Percentiles rank a stretch among this genome's conserved stretches.
These are phyloP conservation scores for Lepidocyrtinus sp. DNA, from an alignment of 2,888 invertebrate genomes.

Conservation along the genomic window DNA sequence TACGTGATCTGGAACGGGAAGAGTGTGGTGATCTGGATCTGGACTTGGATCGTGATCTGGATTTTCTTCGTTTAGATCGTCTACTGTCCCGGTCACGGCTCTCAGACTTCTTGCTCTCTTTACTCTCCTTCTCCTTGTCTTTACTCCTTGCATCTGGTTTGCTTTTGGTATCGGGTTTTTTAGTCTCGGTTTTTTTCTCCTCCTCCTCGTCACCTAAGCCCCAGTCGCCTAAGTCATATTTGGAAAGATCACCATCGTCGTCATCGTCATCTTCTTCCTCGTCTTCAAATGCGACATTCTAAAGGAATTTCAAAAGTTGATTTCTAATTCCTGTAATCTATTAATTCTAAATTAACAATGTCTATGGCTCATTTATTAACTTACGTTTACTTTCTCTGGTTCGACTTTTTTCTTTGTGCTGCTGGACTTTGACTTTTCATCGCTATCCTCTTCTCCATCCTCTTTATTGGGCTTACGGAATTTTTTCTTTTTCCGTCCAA, in stretches of 20 bases:
- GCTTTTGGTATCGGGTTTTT: too few relatives aligned
- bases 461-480: slow-evolving; percentile 71
- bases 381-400: slow-evolving; percentile 40
- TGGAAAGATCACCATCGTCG: slow-evolving; percentile 81
- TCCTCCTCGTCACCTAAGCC: slow-evolving; percentile 78
- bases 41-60: slow-evolving; percentile 48
- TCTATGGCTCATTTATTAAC: not conserved
- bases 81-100: slow-evolving; percentile 38
- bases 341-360: not conserved
- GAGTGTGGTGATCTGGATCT: slow-evolving; percentile 30
- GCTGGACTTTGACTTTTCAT: slow-evolving; percentile 40
- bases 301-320: too few relatives aligned
- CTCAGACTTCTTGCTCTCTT: slow-evolving; percentile 48
- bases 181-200: too few relatives aligned
- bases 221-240: slow-evolving; percentile 82
- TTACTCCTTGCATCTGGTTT: too few relatives aligned
- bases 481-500: slow-evolving; percentile 75
- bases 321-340: too few relatives aligned
- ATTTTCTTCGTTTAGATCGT: slow-evolving; percentile 36
- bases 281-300: too few relatives aligned
- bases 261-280: slow-evolving; percentile 71
- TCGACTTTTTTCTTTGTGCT: slow-evolving; percentile 30
- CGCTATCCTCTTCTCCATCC: slow-evolving; percentile 42
- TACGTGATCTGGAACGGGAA: slow-evolving; percentile 44
- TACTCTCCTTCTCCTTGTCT: slow-evolving; percentile 34